Evolutionary conservation across 2,888 invertebrate genomes (phyloP).

Genomic region (Portevinia maculata): DNA sequence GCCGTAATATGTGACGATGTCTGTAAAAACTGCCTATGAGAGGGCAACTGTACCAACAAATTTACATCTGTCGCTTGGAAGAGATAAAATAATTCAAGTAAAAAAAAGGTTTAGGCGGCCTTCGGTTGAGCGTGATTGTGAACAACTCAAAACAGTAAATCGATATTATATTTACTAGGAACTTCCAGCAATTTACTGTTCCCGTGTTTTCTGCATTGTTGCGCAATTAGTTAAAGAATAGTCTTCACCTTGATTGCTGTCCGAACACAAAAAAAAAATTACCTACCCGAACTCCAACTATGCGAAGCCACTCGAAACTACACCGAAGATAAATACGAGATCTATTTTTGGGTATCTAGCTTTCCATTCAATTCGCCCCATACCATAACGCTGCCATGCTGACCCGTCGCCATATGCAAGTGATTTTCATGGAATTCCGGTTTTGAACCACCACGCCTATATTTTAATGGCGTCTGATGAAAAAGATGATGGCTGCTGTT

Average conservation of each 20-base stretch:
- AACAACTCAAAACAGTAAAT: slow-evolving; percentile 18
- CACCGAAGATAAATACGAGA: slow-evolving; percentile 44
- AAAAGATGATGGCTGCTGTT: slow-evolving; percentile 71
- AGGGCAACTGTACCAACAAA: slow-evolving; percentile 10
- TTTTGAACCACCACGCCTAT: slow-evolving; percentile 61
- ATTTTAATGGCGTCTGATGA: slow-evolving; percentile 70
- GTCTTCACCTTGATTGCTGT: slow-evolving; percentile 46
- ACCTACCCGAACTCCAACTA: slow-evolving; percentile 42
- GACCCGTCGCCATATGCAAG: slow-evolving; percentile 55
- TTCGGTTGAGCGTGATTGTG: slow-evolving; percentile 10
- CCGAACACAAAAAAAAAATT: slow-evolving; percentile 4
- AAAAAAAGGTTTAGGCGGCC: slow-evolving; percentile 45
- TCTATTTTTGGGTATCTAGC: slow-evolving; percentile 61
- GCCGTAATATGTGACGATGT: neutral
- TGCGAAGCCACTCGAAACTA: slow-evolving; percentile 46
- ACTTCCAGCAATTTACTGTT: neutral
- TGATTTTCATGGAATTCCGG: slow-evolving; percentile 49
- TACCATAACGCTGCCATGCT: slow-evolving; percentile 20
- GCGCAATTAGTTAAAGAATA: slow-evolving; percentile 49
- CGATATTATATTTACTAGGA: slow-evolving; percentile 20
- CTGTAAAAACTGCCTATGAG: neutral
- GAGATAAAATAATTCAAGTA: too few species aligned
- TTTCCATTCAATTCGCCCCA: slow-evolving; percentile 52
- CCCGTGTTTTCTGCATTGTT: slow-evolving; percentile 19
- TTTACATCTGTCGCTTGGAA: slow-evolving; percentile 4